Percentiles rank a stretch among this genome's conserved stretches.
phyloP scores from a whole-genome alignment of 2,113 vertebrate species.

The Oceanites oceanicus region DNA sequence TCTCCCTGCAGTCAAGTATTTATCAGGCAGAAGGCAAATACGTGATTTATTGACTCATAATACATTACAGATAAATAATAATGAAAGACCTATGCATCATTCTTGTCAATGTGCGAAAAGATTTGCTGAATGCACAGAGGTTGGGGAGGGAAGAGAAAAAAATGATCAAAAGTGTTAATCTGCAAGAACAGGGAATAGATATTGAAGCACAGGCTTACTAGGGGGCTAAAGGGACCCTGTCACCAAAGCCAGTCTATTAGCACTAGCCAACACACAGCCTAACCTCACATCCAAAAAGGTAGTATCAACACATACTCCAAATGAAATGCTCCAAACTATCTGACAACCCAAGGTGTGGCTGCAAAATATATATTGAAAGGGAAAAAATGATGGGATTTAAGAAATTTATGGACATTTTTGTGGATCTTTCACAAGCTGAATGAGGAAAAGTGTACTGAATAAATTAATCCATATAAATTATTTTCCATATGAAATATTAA shows the following conservation, averaged over 20 bases:
- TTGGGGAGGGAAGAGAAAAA: accelerated
- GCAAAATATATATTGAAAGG: background rate
- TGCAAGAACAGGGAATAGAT: background rate
- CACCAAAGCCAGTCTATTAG: background rate
- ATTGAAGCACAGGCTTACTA: background rate
- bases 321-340: background rate
- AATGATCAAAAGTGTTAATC: background rate
- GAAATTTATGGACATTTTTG: background rate
- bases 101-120: background rate
- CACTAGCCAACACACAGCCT: background rate
- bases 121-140: background rate
- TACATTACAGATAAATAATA: slow-evolving; percentile 55
- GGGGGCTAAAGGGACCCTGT: background rate
- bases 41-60: slow-evolving; percentile 49
- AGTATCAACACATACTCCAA: too few relatives aligned
- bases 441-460: background rate
- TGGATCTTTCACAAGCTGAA: background rate
- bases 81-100: slow-evolving; percentile 44
- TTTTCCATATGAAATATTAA: background rate
- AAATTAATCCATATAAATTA: background rate
- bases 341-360: background rate
- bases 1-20: slow-evolving; percentile 29
- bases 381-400: background rate
- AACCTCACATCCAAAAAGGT: background rate
- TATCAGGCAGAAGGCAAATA: slow-evolving; percentile 49